Evolutionary conservation across 2,797 vertebrate species (phyloP).

Genomic region (Phylloscopus collybita): DNA sequence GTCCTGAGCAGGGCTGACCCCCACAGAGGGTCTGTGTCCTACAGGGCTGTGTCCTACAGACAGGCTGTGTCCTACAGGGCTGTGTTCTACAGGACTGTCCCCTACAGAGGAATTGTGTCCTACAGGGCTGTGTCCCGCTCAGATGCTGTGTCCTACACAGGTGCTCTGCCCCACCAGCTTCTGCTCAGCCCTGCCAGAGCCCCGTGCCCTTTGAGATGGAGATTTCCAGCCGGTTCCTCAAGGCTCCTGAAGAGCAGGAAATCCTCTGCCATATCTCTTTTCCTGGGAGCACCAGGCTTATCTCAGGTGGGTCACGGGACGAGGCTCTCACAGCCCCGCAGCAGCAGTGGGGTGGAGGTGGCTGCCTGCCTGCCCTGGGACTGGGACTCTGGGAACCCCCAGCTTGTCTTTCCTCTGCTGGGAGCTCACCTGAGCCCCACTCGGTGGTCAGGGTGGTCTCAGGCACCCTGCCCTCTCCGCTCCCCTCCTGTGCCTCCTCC

Average conservation of each 20-base stretch:
- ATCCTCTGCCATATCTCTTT: not conserved
- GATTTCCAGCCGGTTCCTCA: not conserved
- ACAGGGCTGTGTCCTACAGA: not conserved
- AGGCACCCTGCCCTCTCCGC: not conserved
- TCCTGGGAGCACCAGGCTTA: not conserved
- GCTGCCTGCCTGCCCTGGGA: not conserved
- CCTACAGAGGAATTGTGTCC: not conserved
- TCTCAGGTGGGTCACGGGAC: accelerated
- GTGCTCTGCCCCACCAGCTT: not conserved
- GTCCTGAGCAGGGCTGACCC: too few relatives aligned
- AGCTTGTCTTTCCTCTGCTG: not conserved
- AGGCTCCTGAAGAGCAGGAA: not conserved
- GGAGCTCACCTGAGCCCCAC: not conserved
- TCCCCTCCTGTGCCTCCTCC: not conserved
- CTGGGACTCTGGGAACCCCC: not conserved
- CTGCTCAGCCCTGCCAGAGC: not conserved
- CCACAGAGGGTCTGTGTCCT: too few relatives aligned
- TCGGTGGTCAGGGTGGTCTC: not conserved
- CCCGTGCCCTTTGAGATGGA: not conserved
- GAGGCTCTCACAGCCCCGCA: not conserved
- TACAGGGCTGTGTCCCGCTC: not conserved
- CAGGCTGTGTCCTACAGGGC: not conserved
- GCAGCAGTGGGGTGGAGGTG: not conserved
- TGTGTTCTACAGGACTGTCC: not conserved
- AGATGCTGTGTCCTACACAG: not conserved